These are phyloP conservation scores for Cryptoblepharus egeriae DNA, from an alignment of 2,797 vertebrate genomes.

Conservation along the genomic window DNA sequence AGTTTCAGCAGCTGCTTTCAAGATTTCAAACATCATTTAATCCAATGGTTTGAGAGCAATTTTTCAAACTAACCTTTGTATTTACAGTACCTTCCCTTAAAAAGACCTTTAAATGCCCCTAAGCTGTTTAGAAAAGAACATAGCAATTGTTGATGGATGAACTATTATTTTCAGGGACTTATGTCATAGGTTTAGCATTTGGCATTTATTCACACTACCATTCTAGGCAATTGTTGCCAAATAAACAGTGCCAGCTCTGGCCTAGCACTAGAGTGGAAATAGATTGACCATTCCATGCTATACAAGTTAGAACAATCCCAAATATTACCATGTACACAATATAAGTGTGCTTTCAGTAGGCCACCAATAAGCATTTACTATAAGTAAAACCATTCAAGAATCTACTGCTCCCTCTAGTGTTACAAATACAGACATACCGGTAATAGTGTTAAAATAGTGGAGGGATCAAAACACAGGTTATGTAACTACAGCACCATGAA, in stretches of 20 bases:
- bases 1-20: conserved; percentile 41
- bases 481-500: neutral
- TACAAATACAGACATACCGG: conserved; percentile 32
- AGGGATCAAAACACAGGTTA: neutral
- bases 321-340: neutral
- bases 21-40: conserved; percentile 2
- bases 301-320: neutral
- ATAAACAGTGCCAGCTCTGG: conserved; percentile 39
- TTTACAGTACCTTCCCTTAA: conserved; percentile 59
- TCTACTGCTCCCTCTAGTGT: conserved; percentile 65
- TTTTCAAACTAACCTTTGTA: conserved; percentile 45
- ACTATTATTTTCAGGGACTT: conserved; percentile 63
- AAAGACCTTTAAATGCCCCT: conserved; percentile 58
- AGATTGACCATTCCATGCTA: too few relatives aligned
- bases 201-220: conserved; percentile 49
- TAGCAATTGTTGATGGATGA: conserved; percentile 28
- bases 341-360: neutral
- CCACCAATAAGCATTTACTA: neutral
- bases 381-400: conserved; percentile 18
- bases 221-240: conserved; percentile 38
- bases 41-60: neutral
- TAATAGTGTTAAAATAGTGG: neutral
- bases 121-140: conserved; percentile 37
- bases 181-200: conserved; percentile 62
- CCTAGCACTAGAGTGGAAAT: conserved; percentile 29